These are phyloP conservation scores for Disparrhopalites patrizii DNA, from an alignment of 2,888 invertebrate species.

Conservation along the genomic window DNA sequence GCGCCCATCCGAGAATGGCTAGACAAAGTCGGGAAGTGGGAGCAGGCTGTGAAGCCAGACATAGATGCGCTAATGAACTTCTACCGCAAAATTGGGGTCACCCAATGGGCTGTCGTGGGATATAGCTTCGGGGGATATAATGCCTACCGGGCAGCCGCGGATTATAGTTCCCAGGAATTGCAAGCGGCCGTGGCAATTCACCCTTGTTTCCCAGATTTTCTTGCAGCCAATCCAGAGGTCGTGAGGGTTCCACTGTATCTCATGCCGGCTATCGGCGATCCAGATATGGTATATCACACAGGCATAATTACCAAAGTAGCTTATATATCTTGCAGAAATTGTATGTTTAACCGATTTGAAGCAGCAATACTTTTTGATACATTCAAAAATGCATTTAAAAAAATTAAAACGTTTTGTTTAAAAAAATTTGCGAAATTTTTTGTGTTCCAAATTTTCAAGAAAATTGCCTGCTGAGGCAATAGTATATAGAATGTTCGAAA, in stretches of 20 bases:
- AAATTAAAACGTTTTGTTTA: too few relatives aligned
- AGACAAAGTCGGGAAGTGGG: conserved; percentile 20
- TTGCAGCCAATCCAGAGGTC: too few relatives aligned
- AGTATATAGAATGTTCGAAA: too few relatives aligned
- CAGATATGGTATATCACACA: conserved; percentile 45
- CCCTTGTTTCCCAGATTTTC: too few relatives aligned
- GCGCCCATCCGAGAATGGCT: background rate
- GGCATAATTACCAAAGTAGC: too few relatives aligned
- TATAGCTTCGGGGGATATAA: conserved; percentile 30
- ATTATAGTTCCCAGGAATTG: conserved; percentile 25
- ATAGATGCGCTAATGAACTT: background rate
- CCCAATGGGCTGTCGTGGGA: conserved; percentile 23
- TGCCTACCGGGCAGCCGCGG: background rate
- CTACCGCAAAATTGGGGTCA: background rate
- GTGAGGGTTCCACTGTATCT: conserved; percentile 32
- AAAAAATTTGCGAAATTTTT: too few relatives aligned
- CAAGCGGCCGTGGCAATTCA: conserved; percentile 37
- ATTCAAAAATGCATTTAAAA: too few relatives aligned
- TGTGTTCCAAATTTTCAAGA: too few relatives aligned
- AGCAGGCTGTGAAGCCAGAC: conserved; percentile 7
- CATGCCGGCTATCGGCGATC: conserved; percentile 32
- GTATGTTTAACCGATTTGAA: too few relatives aligned
- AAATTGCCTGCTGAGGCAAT: too few relatives aligned
- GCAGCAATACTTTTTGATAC: too few relatives aligned
- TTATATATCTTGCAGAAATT: too few relatives aligned